A percentile compares a stretch with the other conserved stretches of the same genome.
Evolutionary conservation across 2,797 vertebrate genomes (phyloP).

Genomic region (Chelon labrosus): DNA sequence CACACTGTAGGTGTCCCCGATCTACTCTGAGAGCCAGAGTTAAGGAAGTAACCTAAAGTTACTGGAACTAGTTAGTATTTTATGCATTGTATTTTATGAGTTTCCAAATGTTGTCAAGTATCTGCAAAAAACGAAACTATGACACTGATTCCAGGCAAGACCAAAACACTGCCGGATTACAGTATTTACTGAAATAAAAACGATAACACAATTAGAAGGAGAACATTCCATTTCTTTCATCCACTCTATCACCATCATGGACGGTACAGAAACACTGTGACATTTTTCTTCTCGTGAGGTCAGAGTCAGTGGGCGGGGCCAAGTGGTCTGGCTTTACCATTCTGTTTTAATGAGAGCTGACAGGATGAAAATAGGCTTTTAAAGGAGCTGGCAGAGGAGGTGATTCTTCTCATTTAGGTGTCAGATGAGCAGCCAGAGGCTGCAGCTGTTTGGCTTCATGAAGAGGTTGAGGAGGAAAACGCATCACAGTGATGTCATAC

Average conservation of each 20-base stretch:
- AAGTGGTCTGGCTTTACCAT: not conserved
- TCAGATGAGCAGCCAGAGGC: conserved; percentile 1
- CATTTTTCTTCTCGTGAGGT: not conserved
- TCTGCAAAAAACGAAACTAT: too few relatives aligned
- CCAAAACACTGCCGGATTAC: too few relatives aligned
- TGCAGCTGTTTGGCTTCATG: conserved; percentile 10
- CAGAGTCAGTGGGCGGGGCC: conserved; percentile 1
- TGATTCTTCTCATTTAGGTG: conserved; percentile 15
- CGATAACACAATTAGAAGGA: too few relatives aligned
- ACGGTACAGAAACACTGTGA: not conserved
- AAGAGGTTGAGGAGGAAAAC: not conserved
- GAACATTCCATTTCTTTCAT: not conserved
- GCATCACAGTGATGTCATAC: conserved; percentile 4
- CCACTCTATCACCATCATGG: too few relatives aligned
- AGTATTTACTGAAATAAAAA: too few relatives aligned
- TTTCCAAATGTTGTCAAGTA: too few relatives aligned
- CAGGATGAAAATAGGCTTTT: conserved; percentile 26
- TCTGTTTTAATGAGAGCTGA: conserved; percentile 29
- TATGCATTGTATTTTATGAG: too few relatives aligned
- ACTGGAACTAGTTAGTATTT: too few relatives aligned
- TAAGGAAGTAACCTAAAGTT: too few relatives aligned
- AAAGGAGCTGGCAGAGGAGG: conserved; percentile 8
- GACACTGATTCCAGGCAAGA: too few relatives aligned
- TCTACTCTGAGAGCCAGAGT: too few relatives aligned
- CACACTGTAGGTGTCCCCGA: too few relatives aligned